Conservation (phyloP, 30 jellyfish, hydroid and myxozoan species). For the Hydra vulgaris region DNA sequence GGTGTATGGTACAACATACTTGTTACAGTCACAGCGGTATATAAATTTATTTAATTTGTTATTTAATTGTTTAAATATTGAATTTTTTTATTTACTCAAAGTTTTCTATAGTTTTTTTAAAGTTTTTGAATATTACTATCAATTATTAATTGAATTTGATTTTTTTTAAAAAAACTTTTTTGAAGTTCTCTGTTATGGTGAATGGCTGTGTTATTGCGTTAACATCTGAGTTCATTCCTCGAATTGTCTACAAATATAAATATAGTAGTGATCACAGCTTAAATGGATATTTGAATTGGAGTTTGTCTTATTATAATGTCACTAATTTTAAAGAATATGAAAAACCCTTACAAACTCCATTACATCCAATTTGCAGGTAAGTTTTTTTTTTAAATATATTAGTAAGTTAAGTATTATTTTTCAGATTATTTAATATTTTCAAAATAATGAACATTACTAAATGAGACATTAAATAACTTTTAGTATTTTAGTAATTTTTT, state of each 20-base stretch:
- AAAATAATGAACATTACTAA: too few relatives aligned
- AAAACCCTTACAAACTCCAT: too few relatives aligned
- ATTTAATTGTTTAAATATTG: too few relatives aligned
- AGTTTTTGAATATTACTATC: too few relatives aligned
- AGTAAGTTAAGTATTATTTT: too few relatives aligned
- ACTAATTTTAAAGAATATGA: conserved; percentile 16
- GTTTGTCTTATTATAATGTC: conserved; percentile 36
- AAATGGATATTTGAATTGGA: conserved; percentile 36
- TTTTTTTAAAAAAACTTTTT: too few relatives aligned
- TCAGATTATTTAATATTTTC: too few relatives aligned
- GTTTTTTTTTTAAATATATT: too few relatives aligned
- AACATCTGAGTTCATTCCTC: conserved; percentile 54
- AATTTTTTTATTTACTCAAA: not conserved
- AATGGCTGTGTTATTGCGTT: conserved; percentile 43
- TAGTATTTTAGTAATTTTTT: too few relatives aligned
- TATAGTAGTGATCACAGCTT: conserved; percentile 44
- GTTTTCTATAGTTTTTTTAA: not conserved
- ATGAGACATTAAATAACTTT: too few relatives aligned
- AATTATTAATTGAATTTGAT: too few relatives aligned
- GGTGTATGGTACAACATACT: conserved; percentile 52
- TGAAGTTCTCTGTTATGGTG: conserved; percentile 37
- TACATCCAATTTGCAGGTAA: too few relatives aligned
- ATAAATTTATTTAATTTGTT: not conserved
- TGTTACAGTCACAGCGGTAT: conserved; percentile 39
- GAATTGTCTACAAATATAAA: conserved; percentile 29